These are phyloP conservation scores for Drosophila serrata DNA, from an alignment of 1,140 invertebrate genomes.

Conservation along the genomic window DNA sequence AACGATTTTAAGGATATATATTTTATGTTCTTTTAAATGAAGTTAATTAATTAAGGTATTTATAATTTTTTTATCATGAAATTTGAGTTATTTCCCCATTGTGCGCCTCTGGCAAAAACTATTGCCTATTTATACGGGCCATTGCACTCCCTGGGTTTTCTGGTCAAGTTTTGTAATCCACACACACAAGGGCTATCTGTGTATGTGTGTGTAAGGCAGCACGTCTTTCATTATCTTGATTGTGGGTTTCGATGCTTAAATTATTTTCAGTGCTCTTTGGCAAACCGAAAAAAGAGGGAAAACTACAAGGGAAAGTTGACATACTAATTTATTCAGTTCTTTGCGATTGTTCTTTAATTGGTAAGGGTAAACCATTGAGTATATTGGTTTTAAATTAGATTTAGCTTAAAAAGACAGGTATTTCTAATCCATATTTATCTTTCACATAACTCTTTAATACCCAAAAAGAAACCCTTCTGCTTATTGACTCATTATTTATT, in stretches of 20 bases:
- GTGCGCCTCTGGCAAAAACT: constrained; percentile 32
- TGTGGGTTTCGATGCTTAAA: constrained; percentile 40
- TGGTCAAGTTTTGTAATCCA: constrained; percentile 24
- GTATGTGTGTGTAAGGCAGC: background rate
- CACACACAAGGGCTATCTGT: background rate
- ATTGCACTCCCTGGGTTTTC: constrained; percentile 5
- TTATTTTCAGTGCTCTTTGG: constrained; percentile 16
- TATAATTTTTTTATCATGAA: background rate
- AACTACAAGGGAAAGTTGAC: background rate
- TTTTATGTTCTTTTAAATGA: background rate
- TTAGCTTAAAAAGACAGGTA: too few relatives aligned
- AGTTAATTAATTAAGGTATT: background rate
- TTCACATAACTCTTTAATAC: background rate
- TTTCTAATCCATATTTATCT: too few relatives aligned
- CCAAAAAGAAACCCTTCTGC: background rate
- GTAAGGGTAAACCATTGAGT: too few relatives aligned
- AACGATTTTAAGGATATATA: background rate
- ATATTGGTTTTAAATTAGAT: too few relatives aligned
- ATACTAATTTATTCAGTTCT: background rate
- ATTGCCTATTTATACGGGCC: constrained; percentile 45
- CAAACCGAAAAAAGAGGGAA: background rate
- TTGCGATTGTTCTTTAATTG: too few relatives aligned
- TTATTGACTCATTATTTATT: constrained; percentile 3
- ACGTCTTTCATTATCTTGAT: constrained; percentile 39
- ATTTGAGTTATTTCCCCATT: background rate